A percentile compares a stretch with the other conserved stretches of the same genome.
Conservation (phyloP, 2,113 vertebrate genomes). For the Phoxinus phoxinus region DNA sequence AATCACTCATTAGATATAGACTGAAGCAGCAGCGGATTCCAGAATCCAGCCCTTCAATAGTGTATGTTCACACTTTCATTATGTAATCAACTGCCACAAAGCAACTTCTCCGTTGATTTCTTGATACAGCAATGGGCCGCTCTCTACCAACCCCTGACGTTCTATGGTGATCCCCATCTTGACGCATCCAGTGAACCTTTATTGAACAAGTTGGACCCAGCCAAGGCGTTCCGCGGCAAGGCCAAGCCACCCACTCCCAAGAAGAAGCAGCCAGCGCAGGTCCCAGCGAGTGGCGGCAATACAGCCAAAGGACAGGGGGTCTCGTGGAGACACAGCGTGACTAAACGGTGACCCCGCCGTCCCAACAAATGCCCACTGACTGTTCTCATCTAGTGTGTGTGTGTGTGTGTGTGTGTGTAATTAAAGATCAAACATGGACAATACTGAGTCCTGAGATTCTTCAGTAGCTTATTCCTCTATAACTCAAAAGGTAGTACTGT, state of each 20-base stretch:
- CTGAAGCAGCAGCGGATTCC: no score
- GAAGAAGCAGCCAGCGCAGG: slow-evolving; percentile 81
- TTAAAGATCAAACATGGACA: neutral
- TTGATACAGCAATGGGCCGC: slow-evolving; percentile 92
- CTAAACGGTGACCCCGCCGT: slow-evolving; percentile 63
- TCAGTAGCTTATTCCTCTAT: neutral
- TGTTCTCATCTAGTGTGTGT: neutral
- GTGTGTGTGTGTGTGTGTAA: neutral
- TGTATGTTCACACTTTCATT: neutral
- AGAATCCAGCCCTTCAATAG: no score
- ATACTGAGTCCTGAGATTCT: neutral
- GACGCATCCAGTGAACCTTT: slow-evolving; percentile 79
- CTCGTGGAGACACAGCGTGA: slow-evolving; percentile 59
- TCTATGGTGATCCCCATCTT: slow-evolving; percentile 73
- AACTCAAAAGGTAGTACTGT: neutral
- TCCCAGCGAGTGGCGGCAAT: slow-evolving; percentile 62
- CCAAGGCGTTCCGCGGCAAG: slow-evolving; percentile 88
- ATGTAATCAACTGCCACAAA: neutral
- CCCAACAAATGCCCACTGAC: neutral
- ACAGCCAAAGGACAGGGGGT: slow-evolving; percentile 70
- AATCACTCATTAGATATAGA: no score
- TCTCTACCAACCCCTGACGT: slow-evolving; percentile 91
- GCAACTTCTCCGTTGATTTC: slow-evolving; percentile 20
- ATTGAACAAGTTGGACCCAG: slow-evolving; percentile 92
- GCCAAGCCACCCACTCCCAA: slow-evolving; percentile 83